phyloP scores from a whole-genome alignment of 2,797 vertebrate genomes.

The Limosa lapponica region DNA sequence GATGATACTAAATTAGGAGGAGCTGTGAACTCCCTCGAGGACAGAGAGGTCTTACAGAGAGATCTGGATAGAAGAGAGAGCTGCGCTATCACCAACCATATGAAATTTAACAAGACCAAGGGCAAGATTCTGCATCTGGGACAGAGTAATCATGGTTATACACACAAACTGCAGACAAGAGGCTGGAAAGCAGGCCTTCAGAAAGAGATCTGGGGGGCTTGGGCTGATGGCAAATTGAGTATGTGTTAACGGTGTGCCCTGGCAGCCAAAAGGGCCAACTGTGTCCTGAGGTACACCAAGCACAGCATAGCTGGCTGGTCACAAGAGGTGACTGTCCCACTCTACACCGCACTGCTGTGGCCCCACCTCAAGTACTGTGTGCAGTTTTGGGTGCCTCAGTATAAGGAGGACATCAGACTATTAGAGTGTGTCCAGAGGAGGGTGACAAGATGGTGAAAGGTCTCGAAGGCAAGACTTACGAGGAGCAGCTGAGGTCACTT shows the following conservation, averaged over 20 bases:
- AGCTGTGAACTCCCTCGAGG: neutral
- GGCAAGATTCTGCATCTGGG: neutral
- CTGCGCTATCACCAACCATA: neutral
- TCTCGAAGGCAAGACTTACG: fast-evolving
- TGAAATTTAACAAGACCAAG: neutral
- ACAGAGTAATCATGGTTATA: neutral
- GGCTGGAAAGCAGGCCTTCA: neutral
- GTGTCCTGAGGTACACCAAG: neutral
- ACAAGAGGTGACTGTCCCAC: fast-evolving
- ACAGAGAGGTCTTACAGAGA: neutral
- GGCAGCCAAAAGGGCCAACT: neutral
- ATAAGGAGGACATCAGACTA: neutral
- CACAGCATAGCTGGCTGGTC: fast-evolving
- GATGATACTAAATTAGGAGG: neutral
- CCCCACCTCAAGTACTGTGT: neutral
- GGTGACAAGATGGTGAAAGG: neutral
- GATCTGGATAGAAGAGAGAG: neutral
- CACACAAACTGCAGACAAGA: fast-evolving
- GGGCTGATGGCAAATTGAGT: neutral
- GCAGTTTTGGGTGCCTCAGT: neutral
- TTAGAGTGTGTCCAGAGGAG: neutral
- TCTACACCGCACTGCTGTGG: neutral
- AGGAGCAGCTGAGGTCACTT: neutral
- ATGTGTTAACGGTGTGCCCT: neutral
- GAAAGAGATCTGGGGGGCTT: neutral